Evolutionary conservation across 2,797 vertebrate species (phyloP).

Genomic region (Sebastes steindachneri): DNA sequence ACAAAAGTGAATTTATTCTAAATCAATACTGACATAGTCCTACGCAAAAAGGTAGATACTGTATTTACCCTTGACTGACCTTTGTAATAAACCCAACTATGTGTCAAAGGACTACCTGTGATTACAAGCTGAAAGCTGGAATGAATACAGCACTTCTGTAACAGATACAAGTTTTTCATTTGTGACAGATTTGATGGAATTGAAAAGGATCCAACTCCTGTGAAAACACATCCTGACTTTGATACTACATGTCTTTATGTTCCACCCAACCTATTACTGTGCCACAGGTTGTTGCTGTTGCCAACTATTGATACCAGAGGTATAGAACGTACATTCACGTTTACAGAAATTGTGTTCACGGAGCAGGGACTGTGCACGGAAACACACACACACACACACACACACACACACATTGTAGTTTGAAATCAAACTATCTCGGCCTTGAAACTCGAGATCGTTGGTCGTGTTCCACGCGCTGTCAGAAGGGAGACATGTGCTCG

Average conservation of each 20-base stretch:
- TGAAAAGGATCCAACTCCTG: constrained; percentile 60
- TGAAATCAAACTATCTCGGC: constrained; percentile 26
- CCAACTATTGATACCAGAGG: constrained; percentile 41
- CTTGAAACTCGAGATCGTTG: constrained; percentile 48
- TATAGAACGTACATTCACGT: constrained; percentile 11
- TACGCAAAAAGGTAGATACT: neutral
- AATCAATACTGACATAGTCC: neutral
- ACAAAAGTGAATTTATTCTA: neutral
- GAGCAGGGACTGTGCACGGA: constrained; percentile 1
- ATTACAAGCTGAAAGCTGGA: constrained; percentile 32
- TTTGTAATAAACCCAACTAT: neutral
- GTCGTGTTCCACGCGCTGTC: constrained; percentile 31
- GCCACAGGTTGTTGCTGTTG: constrained; percentile 45
- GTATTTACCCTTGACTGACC: neutral
- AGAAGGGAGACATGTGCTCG: constrained; percentile 6
- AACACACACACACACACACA: neutral
- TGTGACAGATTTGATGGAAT: constrained; percentile 42
- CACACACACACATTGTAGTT: neutral
- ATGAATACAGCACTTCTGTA: constrained; percentile 1
- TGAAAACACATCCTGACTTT: constrained; percentile 57
- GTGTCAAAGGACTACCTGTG: constrained; percentile 19
- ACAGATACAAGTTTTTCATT: constrained; percentile 31
- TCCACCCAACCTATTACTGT: constrained; percentile 19
- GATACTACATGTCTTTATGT: constrained; percentile 49
- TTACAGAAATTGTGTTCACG: constrained; percentile 5